phyloP scores from a whole-genome alignment of 2,113 vertebrate species.

The Anguilla rostrata region DNA sequence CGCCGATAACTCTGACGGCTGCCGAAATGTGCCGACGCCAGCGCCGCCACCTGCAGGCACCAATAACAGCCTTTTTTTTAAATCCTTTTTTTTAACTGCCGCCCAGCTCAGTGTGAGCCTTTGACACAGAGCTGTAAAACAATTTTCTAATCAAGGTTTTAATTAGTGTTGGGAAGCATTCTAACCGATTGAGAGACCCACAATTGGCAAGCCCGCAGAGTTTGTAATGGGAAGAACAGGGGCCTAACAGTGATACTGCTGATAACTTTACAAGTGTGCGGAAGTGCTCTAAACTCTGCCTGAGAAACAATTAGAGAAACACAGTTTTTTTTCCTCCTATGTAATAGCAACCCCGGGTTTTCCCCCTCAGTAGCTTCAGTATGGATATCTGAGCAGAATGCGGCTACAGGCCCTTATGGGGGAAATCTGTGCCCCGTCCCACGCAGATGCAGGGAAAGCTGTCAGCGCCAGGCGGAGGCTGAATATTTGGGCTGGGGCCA shows the following conservation, averaged over 20 bases:
- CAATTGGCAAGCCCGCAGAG: conserved; percentile 53
- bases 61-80: conserved; percentile 29
- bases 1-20: not conserved
- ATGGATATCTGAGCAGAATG: not conserved
- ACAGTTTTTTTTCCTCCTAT: not conserved
- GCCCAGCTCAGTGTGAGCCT: conserved; percentile 24
- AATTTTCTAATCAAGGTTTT: conserved; percentile 61
- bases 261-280: not conserved
- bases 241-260: conserved; percentile 42
- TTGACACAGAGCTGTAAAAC: conserved; percentile 36
- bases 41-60: conserved; percentile 36
- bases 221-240: conserved; percentile 48
- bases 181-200: conserved; percentile 52
- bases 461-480: not conserved
- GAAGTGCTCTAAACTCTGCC: not conserved
- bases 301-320: conserved; percentile 49
- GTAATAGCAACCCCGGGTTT: not conserved
- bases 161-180: conserved; percentile 57
- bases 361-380: conserved; percentile 4
- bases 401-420: not conserved
- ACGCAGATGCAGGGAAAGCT: not conserved
- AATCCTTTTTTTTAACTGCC: conserved; percentile 13
- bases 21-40: conserved; percentile 3
- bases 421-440: not conserved
- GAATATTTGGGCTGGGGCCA: conserved; percentile 37